Conservation (phyloP, 2,113 vertebrate species). For the Psittacus erithacus region DNA sequence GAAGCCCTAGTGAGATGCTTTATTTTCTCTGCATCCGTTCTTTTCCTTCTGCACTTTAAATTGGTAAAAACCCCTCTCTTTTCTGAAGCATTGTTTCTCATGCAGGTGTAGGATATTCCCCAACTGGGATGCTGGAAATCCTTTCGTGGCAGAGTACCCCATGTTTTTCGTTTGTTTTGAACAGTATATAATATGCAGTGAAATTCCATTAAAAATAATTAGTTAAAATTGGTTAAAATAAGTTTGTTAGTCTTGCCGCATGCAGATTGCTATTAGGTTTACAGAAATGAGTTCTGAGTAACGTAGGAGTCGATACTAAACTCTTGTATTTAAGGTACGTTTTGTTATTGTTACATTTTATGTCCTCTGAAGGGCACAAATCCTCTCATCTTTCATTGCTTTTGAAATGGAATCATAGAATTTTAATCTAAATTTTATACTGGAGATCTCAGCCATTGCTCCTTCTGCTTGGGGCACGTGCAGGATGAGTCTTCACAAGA, state of each 20-base stretch:
- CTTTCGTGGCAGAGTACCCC: not conserved
- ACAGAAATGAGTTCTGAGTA: not conserved
- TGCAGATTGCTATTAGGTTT: not conserved
- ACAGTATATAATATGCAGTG: not conserved
- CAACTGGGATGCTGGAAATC: not conserved
- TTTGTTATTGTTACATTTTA: not conserved
- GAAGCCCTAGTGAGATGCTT: not conserved
- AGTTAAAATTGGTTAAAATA: not conserved
- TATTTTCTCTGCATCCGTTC: not conserved
- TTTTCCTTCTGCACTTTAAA: not conserved
- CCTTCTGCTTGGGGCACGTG: not conserved
- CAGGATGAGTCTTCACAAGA: not conserved
- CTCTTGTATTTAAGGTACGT: not conserved
- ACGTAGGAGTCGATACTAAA: not conserved
- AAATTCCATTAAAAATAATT: not conserved
- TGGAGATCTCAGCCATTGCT: not conserved
- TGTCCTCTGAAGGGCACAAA: not conserved
- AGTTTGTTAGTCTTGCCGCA: not conserved
- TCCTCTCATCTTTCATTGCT: not conserved
- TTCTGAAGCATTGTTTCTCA: rapidly evolving
- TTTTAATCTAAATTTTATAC: slow-evolving; percentile 10
- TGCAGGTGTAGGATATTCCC: not conserved
- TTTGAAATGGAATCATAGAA: slow-evolving; percentile 23
- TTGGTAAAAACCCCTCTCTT: not conserved
- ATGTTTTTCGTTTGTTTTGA: not conserved